phyloP scores from a whole-genome alignment of 2,797 vertebrate species.

The Aldrovandia affinis region DNA sequence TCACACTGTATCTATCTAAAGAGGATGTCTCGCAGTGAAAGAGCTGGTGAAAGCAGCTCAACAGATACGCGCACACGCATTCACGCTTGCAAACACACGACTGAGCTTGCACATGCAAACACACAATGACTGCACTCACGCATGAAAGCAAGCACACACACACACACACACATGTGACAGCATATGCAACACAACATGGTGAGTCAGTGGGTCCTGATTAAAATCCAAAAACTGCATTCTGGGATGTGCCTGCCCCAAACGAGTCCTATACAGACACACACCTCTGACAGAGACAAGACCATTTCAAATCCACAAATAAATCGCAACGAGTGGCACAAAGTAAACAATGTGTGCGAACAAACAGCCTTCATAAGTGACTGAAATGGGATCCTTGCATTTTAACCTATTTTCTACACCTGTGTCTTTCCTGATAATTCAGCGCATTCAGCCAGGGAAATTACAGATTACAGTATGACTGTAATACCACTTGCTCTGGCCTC shows the following conservation, averaged over 20 bases:
- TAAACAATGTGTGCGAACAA: background rate
- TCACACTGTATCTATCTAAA: background rate
- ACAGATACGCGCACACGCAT: constrained; percentile 11
- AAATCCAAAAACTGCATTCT: constrained; percentile 15
- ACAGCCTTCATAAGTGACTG: no score
- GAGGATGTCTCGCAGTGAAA: background rate
- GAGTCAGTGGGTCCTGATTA: background rate
- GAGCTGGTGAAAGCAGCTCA: background rate
- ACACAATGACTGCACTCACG: background rate
- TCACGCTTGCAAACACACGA: background rate
- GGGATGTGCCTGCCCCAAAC: constrained; percentile 3
- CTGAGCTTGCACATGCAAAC: background rate
- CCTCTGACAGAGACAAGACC: background rate
- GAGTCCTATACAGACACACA: background rate
- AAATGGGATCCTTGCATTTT: background rate
- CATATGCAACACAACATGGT: background rate
- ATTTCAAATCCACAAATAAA: background rate
- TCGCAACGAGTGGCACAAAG: background rate
- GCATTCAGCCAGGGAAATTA: background rate
- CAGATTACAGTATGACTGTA: background rate
- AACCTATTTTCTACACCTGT: background rate
- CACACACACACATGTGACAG: background rate
- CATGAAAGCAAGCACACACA: background rate
- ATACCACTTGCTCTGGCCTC: background rate
- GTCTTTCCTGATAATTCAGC: background rate